A percentile compares a stretch with the other conserved stretches of the same genome.
Evolutionary conservation across 2,888 invertebrate species (phyloP).

Genomic region (Heteromurus nitidus): DNA sequence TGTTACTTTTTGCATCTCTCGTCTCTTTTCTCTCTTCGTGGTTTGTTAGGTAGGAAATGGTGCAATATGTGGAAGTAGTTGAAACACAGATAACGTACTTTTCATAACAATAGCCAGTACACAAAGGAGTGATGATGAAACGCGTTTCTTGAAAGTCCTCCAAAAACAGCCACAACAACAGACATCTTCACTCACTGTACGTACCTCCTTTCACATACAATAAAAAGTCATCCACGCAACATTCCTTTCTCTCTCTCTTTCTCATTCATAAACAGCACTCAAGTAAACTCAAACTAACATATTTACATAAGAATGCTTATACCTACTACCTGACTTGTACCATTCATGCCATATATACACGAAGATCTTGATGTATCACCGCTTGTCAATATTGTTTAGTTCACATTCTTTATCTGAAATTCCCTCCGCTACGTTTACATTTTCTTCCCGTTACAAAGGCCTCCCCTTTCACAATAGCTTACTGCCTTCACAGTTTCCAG

Average conservation of each 20-base stretch:
- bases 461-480: neutral
- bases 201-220: neutral
- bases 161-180: slow-evolving; percentile 19
- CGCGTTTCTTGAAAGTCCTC: slow-evolving; percentile 30
- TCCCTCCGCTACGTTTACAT: neutral
- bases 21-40: neutral
- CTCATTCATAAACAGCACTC: too few relatives aligned
- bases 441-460: neutral
- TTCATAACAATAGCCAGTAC: slow-evolving; percentile 42
- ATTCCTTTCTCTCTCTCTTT: neutral
- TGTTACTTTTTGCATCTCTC: neutral
- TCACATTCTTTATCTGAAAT: neutral
- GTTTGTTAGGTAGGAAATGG: slow-evolving; percentile 52
- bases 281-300: neutral
- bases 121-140: slow-evolving; percentile 22
- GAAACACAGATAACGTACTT: slow-evolving; percentile 47
- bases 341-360: too few relatives aligned
- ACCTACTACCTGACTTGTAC: neutral
- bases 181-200: neutral
- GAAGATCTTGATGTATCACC: neutral
- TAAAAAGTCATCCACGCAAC: neutral
- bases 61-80: slow-evolving; percentile 46
- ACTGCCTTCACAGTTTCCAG: slow-evolving; percentile 11
- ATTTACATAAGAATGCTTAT: neutral
- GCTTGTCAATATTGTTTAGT: slow-evolving; percentile 13